Conservation (phyloP, 2,113 vertebrate genomes). For the Eudyptes chrysolophus region DNA sequence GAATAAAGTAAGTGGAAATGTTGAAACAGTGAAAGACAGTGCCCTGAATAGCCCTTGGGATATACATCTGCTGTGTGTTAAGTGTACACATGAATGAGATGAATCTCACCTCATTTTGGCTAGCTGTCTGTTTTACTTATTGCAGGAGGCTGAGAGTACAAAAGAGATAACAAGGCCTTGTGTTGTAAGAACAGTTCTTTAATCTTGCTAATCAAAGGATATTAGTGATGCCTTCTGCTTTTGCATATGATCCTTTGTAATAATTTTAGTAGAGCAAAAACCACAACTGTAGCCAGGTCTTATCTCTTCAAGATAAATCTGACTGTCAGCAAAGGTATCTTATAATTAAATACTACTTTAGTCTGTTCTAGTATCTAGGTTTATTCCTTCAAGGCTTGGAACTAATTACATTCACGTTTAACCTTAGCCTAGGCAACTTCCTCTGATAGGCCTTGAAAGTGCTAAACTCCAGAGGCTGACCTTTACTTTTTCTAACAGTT, state of each 20-base stretch:
- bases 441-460: neutral
- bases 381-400: neutral
- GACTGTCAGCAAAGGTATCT: neutral
- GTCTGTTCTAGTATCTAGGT: neutral
- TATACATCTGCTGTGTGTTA: neutral
- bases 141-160: neutral
- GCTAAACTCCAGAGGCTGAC: neutral
- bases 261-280: neutral
- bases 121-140: neutral
- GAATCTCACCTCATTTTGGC: neutral
- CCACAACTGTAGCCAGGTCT: neutral
- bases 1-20: neutral
- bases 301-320: neutral
- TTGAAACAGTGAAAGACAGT: neutral
- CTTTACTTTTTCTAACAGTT: neutral
- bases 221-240: neutral
- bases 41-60: neutral
- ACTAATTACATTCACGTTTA: neutral
- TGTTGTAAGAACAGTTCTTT: neutral
- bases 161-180: neutral
- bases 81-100: neutral
- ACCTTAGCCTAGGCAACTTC: neutral
- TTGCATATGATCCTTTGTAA: neutral
- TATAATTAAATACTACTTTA: neutral
- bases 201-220: neutral